phyloP scores from a whole-genome alignment of 1,140 invertebrate genomes.

The Drosophila tropicalis region DNA sequence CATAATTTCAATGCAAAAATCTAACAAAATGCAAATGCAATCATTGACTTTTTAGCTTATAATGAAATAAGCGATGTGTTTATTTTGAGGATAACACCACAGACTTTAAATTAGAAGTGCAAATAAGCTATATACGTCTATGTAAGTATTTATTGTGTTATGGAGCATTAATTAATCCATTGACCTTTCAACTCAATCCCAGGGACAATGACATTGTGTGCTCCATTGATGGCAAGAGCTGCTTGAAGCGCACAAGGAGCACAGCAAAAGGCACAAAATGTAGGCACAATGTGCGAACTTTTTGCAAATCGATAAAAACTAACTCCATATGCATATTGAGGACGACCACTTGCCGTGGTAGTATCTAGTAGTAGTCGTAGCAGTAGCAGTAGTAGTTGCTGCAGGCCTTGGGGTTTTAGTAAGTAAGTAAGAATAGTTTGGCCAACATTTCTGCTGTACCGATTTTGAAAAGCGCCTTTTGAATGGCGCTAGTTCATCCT shows the following conservation, averaged over 20 bases:
- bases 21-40: constrained; percentile 78
- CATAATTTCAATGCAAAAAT: constrained; percentile 75
- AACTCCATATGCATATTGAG: constrained; percentile 20
- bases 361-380: neutral
- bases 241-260: neutral
- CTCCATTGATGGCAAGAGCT: neutral
- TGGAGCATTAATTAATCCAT: constrained; percentile 3
- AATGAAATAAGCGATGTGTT: constrained; percentile 64
- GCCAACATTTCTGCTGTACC: constrained; percentile 7
- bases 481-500: neutral
- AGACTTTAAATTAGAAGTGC: neutral
- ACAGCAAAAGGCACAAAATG: neutral
- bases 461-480: constrained; percentile 3
- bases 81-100: constrained; percentile 38
- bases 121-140: neutral
- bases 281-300: constrained; percentile 20
- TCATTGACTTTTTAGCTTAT: constrained; percentile 79
- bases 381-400: neutral
- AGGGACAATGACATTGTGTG: constrained; percentile 19
- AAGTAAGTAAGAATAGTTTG: constrained; percentile 4
- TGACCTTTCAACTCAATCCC: constrained; percentile 3
- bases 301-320: constrained; percentile 22
- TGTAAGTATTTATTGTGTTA: neutral
- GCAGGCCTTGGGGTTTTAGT: neutral
- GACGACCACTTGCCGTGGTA: neutral